Conservation (phyloP, 2,113 vertebrate genomes). For the Typhlomys cinereus region DNA sequence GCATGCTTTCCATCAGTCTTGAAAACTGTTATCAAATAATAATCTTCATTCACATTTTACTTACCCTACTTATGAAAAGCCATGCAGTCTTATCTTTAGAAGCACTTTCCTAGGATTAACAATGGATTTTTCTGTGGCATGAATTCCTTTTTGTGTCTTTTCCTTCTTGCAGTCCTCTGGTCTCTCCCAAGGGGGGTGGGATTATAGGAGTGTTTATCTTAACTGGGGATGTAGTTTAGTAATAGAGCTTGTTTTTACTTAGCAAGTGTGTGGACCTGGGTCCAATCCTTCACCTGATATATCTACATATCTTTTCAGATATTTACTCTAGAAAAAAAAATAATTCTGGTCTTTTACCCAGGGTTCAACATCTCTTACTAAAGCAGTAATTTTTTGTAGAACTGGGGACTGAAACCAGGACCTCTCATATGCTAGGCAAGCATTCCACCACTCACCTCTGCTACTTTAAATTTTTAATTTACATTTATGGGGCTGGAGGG, state of each 20-base stretch:
- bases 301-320: neutral
- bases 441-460: too few relatives aligned
- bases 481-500: too few relatives aligned
- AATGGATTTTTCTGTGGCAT: neutral
- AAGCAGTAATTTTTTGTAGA: neutral
- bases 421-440: neutral
- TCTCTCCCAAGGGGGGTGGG: neutral
- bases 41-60: neutral
- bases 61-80: neutral
- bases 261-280: neutral
- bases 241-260: neutral
- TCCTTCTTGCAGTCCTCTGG: neutral
- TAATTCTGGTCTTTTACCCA: conserved; percentile 25
- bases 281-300: neutral
- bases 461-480: neutral
- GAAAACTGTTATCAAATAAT: neutral
- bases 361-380: conserved; percentile 7
- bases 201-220: neutral
- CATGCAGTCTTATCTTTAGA: neutral
- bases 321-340: conserved; percentile 37
- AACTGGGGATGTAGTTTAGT: too few relatives aligned
- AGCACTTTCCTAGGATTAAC: conserved; percentile 33
- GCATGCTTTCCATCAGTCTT: neutral
- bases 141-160: neutral
- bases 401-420: neutral